Base-by-base conservation (phyloP, 1,140 invertebrate genomes). In the Camponotus vicinus region DNA sequence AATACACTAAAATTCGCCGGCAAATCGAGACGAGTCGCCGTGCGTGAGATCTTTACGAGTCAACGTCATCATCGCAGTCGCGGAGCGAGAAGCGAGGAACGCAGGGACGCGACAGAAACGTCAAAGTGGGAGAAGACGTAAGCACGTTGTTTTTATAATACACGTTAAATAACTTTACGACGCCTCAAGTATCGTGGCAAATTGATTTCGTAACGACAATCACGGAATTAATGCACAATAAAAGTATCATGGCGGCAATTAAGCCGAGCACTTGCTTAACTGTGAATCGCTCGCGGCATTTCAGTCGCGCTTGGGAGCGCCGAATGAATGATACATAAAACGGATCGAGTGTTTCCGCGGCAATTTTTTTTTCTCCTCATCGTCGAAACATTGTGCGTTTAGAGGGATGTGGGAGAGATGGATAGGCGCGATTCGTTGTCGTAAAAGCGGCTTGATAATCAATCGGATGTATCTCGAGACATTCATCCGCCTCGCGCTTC, bases 151-250 rank as follows among this genome's bases (percentile, higher is more conserved):
- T 91, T 92, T 92, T 92, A 91, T 92, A 92, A 92, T 92, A 89
- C 91, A 87, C 91, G 87, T 91, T 91, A 92, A 92, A 91, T 90
- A 91, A 91, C 67, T 92, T 92, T 92, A 92, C 86, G 91, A 87
- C 61, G 86, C 63, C 85, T 73, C 88, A 70, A 90, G 86, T 90
- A 92, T 92, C 91, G 91, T 89, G 66, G 88, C 85, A 87, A 92
- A 92, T 91, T 92, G 91, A 91, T 91, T 91, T 90, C 75, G 90
- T 92, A 91, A 92, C 90, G 91, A 92, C 91, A 92, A 92, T 91
- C 88, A 86, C 82, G 78, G 89, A 92, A 92, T 92, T 92, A 91
- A 92, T 89, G 86, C 78, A 91, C 84, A 75, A 91, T 91, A 91
- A 92, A 91, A 91, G 87, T 89, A 91, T 91, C 90, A 88, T 82